These are phyloP conservation scores for Drosophila sp. DNA, from an alignment of 1,140 invertebrate genomes.

Conservation along the genomic window DNA sequence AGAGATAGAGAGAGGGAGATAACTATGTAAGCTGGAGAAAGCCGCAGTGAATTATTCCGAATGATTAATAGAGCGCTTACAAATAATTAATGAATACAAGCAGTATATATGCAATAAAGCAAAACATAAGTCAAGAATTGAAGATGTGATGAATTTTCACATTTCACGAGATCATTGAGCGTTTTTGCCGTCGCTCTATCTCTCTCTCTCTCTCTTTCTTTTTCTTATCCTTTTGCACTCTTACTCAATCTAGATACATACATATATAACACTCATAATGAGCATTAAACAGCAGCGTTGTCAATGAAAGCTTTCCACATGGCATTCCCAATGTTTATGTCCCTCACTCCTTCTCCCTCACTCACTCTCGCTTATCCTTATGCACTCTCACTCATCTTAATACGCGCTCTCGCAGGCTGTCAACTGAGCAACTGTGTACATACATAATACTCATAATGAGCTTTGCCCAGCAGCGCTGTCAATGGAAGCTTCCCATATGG, in stretches of 20 bases:
- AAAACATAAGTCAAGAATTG: neutral
- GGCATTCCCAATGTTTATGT: too few relatives aligned
- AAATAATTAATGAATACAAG: neutral
- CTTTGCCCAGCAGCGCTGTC: constrained; percentile 29
- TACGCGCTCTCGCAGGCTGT: neutral
- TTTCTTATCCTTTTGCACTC: neutral
- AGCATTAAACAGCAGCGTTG: too few relatives aligned
- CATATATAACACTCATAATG: too few relatives aligned
- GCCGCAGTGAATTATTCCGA: neutral
- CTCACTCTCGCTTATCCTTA: too few relatives aligned
- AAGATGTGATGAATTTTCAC: neutral
- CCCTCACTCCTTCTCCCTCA: too few relatives aligned
- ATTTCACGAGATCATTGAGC: neutral
- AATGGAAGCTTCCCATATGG: constrained; percentile 33
- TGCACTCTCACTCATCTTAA: neutral
- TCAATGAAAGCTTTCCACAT: too few relatives aligned
- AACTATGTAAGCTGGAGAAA: neutral
- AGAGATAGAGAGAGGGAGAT: too few relatives aligned
- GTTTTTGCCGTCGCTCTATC: too few relatives aligned
- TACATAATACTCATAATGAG: constrained; percentile 8
- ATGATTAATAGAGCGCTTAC: constrained; percentile 1
- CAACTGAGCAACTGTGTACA: too few relatives aligned
- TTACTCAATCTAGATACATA: neutral
- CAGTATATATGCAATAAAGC: neutral
- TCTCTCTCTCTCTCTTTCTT: too few relatives aligned